A percentile compares a stretch with the other conserved stretches of the same genome.
Conservation (phyloP, 1,140 invertebrate genomes). For the Leptonema lineaticorne region DNA sequence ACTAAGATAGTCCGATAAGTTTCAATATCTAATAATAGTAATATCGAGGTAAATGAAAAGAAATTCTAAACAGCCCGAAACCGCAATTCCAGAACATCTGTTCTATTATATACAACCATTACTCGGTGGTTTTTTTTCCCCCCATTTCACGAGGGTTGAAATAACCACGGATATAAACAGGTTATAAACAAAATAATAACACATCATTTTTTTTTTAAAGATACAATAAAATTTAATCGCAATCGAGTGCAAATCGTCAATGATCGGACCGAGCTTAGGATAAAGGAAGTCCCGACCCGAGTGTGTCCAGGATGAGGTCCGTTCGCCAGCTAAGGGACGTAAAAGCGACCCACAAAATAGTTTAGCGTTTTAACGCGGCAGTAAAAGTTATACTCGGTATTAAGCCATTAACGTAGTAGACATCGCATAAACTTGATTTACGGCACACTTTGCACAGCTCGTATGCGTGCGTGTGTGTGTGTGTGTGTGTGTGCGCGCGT, state of each 20-base stretch:
- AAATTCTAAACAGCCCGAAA: not conserved
- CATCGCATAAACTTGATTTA: constrained; percentile 37
- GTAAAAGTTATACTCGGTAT: constrained; percentile 35
- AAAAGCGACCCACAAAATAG: constrained; percentile 14
- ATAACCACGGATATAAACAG: too few relatives aligned
- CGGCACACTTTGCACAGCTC: constrained; percentile 16
- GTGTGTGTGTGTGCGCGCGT: not conserved
- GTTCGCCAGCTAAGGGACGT: not conserved
- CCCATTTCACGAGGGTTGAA: too few relatives aligned
- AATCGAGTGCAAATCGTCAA: not conserved
- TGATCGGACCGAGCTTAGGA: not conserved
- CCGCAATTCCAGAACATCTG: too few relatives aligned
- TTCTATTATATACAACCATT: too few relatives aligned
- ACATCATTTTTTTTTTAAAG: not conserved
- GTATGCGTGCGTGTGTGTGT: too few relatives aligned
- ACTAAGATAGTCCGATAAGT: too few relatives aligned
- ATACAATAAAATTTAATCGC: not conserved
- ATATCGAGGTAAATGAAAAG: too few relatives aligned
- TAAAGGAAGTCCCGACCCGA: too few relatives aligned
- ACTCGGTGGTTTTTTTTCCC: too few relatives aligned
- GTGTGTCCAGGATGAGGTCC: too few relatives aligned
- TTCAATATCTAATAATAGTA: too few relatives aligned
- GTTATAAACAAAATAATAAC: too few relatives aligned
- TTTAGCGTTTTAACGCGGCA: constrained; percentile 26
- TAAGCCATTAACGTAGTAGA: constrained; percentile 38